These are phyloP conservation scores for Chelmon rostratus DNA, from an alignment of 2,797 vertebrate species.

Conservation along the genomic window DNA sequence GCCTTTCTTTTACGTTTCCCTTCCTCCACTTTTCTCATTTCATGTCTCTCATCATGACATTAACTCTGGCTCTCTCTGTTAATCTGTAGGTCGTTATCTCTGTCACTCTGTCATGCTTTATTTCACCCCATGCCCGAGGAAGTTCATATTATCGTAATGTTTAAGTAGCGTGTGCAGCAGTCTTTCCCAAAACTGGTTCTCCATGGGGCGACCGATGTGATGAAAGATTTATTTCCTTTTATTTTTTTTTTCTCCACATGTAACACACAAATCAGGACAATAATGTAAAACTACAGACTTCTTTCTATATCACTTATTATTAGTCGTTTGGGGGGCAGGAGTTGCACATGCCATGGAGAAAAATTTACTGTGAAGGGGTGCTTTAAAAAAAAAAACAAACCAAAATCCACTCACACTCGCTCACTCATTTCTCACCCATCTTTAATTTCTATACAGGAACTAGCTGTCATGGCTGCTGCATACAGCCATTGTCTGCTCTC, in stretches of 20 bases:
- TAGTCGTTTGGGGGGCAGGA: too few relatives aligned
- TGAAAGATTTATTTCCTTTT: neutral
- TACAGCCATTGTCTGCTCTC: too few relatives aligned
- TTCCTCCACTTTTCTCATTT: conserved; percentile 44
- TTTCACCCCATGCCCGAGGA: conserved; percentile 12
- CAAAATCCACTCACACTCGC: too few relatives aligned
- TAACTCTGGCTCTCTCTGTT: conserved; percentile 4
- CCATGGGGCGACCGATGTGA: neutral
- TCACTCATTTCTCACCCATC: too few relatives aligned
- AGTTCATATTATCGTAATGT: neutral
- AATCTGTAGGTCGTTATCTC: neutral
- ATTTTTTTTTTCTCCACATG: neutral
- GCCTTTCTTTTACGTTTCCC: conserved; percentile 26
- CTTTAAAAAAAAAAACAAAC: too few relatives aligned
- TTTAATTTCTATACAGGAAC: too few relatives aligned
- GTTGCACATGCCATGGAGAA: too few relatives aligned
- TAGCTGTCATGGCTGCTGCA: too few relatives aligned
- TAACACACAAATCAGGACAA: neutral
- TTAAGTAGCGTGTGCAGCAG: neutral
- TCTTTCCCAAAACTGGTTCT: neutral
- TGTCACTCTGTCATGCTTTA: neutral
- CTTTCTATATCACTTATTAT: too few relatives aligned
- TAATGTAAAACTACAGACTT: too few relatives aligned
- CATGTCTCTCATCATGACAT: neutral
- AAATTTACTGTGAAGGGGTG: too few relatives aligned